Percentiles rank a stretch among this genome's conserved stretches.
Evolutionary conservation across 2,113 vertebrate genomes (phyloP).

Genomic region (Phaethon lepturus): DNA sequence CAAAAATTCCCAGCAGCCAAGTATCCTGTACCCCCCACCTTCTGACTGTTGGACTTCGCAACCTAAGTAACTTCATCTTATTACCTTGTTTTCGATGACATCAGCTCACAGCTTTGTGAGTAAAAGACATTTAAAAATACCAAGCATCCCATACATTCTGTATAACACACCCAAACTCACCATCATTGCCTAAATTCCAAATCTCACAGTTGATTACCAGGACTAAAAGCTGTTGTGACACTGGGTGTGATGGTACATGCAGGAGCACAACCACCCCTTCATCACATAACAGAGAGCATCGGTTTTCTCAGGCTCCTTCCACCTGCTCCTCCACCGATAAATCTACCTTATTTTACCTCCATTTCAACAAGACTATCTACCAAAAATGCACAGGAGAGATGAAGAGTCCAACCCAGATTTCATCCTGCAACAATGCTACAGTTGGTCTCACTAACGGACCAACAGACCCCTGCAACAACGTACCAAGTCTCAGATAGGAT

Average conservation of each 20-base stretch:
- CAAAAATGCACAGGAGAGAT: background rate
- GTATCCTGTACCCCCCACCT: background rate
- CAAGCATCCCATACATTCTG: background rate
- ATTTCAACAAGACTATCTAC: background rate
- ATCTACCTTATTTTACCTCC: background rate
- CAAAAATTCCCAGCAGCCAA: background rate
- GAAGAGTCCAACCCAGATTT: background rate
- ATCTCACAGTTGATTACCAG: background rate
- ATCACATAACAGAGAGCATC: background rate
- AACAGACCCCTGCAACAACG: rapidly evolving
- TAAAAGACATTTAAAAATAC: background rate
- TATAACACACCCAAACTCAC: background rate
- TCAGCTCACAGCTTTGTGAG: background rate
- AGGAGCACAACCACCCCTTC: background rate
- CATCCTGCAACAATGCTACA: background rate
- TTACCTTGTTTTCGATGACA: background rate
- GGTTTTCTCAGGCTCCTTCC: background rate
- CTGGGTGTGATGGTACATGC: background rate
- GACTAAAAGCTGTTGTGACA: background rate
- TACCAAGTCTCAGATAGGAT: background rate
- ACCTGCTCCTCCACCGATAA: background rate
- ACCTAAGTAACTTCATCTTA: background rate
- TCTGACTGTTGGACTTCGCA: background rate
- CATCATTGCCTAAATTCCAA: background rate
- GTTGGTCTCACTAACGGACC: background rate